phyloP scores from a whole-genome alignment of 2,888 invertebrate genomes.

The Homarus gammarus region DNA sequence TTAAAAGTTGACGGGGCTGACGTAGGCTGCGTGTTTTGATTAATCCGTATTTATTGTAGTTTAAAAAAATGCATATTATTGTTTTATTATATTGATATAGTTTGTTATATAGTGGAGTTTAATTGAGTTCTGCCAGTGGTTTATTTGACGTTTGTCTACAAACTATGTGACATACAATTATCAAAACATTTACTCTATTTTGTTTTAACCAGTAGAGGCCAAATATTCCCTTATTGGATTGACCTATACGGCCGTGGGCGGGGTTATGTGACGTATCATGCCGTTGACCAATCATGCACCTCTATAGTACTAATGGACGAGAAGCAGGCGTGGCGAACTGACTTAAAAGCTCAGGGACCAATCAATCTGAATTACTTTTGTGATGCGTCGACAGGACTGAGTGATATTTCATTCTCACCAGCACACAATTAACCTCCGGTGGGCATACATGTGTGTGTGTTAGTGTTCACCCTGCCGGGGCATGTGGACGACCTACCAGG shows the following conservation, averaged over 20 bases:
- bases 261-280: neutral
- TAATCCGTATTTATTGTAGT: constrained; percentile 55
- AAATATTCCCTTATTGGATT: constrained; percentile 42
- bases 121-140: constrained; percentile 38
- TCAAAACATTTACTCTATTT: constrained; percentile 36
- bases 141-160: constrained; percentile 42
- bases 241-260: neutral
- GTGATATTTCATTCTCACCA: constrained; percentile 52
- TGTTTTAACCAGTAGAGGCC: constrained; percentile 24
- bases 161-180: constrained; percentile 48
- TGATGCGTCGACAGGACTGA: constrained; percentile 33
- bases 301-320: neutral
- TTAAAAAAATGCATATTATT: constrained; percentile 29
- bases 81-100: constrained; percentile 51
- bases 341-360: constrained; percentile 50
- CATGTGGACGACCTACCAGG: too few species aligned
- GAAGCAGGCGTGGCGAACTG: constrained; percentile 38
- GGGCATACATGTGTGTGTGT: constrained; percentile 35
- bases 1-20: constrained; percentile 14
- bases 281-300: neutral
- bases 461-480: neutral
- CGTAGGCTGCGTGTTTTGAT: constrained; percentile 26
- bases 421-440: constrained; percentile 35
- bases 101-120: constrained; percentile 45
- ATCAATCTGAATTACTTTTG: constrained; percentile 54